Evolutionary conservation across 2,113 vertebrate genomes (phyloP).

Genomic region (Apodemus speciosus): DNA sequence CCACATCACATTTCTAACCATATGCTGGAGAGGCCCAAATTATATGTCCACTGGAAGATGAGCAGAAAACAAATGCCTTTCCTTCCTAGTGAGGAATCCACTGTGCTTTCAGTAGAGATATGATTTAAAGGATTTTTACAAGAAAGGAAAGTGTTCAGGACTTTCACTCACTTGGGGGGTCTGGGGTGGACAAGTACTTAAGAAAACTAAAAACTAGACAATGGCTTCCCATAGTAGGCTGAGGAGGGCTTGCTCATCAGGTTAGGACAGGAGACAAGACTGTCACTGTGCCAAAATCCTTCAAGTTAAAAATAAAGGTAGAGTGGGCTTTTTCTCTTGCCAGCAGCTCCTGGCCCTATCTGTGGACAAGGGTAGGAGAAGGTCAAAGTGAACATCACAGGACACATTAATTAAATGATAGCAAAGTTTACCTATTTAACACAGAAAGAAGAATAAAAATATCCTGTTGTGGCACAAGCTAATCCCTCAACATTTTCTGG

Average conservation of each 20-base stretch:
- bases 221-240: background rate
- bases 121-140: background rate
- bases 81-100: background rate
- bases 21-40: background rate
- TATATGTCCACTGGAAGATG: background rate
- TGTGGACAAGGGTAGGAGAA: background rate
- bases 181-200: background rate
- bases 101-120: background rate
- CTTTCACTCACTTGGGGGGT: background rate
- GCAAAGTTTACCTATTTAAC: background rate
- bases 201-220: background rate
- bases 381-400: background rate
- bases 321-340: background rate
- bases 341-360: background rate
- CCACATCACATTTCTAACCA: background rate
- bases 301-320: background rate
- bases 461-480: background rate
- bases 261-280: background rate
- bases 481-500: background rate
- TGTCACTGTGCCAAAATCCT: background rate
- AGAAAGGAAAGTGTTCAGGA: background rate
- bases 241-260: background rate
- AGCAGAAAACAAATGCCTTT: background rate
- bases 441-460: background rate
- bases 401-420: background rate